phyloP scores from a whole-genome alignment of 30 jellyfish, hydroid and myxozoan species.

The Aurelia sp. region DNA sequence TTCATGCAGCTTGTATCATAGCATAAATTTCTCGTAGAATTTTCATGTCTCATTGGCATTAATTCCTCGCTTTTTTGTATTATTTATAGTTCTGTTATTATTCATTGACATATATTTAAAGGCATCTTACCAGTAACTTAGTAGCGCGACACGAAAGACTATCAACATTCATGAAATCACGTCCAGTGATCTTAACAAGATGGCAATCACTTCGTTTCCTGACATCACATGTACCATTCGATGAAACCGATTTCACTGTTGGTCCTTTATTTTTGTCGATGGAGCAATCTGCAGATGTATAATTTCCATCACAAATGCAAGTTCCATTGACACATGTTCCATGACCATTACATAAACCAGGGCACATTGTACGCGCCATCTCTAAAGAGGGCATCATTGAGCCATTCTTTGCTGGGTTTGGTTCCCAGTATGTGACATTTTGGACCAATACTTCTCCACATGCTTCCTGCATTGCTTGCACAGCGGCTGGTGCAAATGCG shows the following conservation, averaged over 20 bases:
- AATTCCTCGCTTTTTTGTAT: too few species aligned
- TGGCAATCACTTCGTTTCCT: slow-evolving; percentile 70
- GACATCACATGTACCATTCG: slow-evolving; percentile 74
- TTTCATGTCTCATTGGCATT: too few species aligned
- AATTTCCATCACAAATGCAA: slow-evolving; percentile 60
- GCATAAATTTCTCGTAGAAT: too few species aligned
- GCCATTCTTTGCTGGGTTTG: slow-evolving; percentile 54
- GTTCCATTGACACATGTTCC: slow-evolving; percentile 61
- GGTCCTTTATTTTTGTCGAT: slow-evolving; percentile 51
- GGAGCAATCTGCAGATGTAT: slow-evolving; percentile 62
- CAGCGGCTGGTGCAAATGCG: slow-evolving; percentile 43
- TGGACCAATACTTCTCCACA: slow-evolving; percentile 51
- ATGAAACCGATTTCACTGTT: slow-evolving; percentile 38
- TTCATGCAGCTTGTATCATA: too few species aligned
- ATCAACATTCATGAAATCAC: slow-evolving; percentile 69
- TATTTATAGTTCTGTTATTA: too few species aligned
- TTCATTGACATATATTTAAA: too few species aligned
- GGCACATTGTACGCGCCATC: slow-evolving; percentile 65
- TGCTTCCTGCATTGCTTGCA: slow-evolving; percentile 62
- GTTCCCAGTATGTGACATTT: slow-evolving; percentile 51
- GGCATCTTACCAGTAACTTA: not conserved
- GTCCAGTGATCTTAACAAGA: slow-evolving; percentile 67
- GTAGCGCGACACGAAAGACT: slow-evolving; percentile 40
- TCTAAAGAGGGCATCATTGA: slow-evolving; percentile 47
- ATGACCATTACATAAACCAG: slow-evolving; percentile 72